Percentiles rank a stretch among this genome's conserved stretches.
Evolutionary conservation across 2,888 invertebrate species (phyloP).

Genomic region (Strigamia transsilvanica): DNA sequence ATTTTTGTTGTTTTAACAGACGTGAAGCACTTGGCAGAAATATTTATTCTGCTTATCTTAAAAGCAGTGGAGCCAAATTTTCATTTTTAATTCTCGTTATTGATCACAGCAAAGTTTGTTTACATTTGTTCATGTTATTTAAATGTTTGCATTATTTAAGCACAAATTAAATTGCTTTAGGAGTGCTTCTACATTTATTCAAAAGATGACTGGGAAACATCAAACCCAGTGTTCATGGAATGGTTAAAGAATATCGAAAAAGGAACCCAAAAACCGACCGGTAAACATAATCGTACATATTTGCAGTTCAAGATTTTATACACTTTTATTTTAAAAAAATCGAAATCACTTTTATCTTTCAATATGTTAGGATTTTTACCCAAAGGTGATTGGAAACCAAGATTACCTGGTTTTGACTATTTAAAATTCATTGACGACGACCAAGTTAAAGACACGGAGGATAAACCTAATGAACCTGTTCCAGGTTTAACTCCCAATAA

Average conservation of each 20-base stretch:
- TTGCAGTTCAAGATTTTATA: too few species aligned
- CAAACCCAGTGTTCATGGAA: background rate
- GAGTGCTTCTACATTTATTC: background rate
- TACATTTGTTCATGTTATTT: background rate
- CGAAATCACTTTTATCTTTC: too few species aligned
- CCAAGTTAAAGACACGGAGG: slow-evolving; percentile 15
- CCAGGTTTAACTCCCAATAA: background rate
- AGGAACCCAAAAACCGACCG: background rate
- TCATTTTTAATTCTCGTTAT: slow-evolving; percentile 1
- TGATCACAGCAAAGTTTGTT: background rate
- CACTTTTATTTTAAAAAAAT: too few species aligned
- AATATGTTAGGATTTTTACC: background rate
- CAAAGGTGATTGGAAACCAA: background rate
- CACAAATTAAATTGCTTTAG: background rate
- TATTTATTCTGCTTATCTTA: background rate
- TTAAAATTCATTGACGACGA: slow-evolving; percentile 25
- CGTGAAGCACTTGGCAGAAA: background rate
- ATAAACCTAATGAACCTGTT: background rate
- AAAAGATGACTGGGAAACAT: background rate
- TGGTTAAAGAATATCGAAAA: background rate
- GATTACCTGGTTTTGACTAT: slow-evolving; percentile 9
- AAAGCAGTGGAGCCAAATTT: background rate
- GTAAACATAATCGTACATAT: background rate
- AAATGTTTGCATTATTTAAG: background rate
- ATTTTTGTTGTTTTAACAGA: background rate